Conservation (phyloP, 2,113 vertebrate genomes). For the Bothrops jararaca region DNA sequence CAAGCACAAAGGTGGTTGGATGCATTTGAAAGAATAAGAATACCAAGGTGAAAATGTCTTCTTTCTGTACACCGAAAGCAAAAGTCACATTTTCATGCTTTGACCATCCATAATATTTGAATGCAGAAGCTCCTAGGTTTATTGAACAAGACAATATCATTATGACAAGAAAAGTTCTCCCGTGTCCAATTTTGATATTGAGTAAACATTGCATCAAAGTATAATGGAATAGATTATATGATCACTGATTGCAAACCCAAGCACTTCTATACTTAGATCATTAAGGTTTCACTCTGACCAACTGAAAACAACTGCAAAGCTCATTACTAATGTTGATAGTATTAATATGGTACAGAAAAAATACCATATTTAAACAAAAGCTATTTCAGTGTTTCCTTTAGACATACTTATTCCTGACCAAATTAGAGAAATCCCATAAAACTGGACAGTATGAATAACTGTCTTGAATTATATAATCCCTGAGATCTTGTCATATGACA, state of each 20-base stretch:
- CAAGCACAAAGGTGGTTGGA: background rate
- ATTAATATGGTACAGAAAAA: background rate
- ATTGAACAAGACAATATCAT: background rate
- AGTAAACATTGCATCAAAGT: background rate
- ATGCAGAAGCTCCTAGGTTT: background rate
- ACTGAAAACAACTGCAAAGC: background rate
- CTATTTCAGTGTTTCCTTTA: background rate
- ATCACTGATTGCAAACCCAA: background rate
- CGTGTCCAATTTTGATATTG: background rate
- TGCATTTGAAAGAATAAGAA: background rate
- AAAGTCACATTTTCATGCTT: too few species aligned
- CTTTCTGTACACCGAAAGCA: background rate
- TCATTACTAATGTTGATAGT: background rate
- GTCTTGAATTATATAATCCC: background rate
- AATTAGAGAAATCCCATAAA: background rate
- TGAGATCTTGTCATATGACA: background rate
- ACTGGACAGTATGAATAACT: background rate
- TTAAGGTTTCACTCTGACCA: background rate
- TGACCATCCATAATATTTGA: too few species aligned
- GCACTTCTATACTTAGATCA: background rate
- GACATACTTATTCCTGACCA: background rate
- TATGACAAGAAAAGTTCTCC: background rate
- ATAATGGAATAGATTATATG: background rate
- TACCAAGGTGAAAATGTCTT: background rate
- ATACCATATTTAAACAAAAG: background rate